phyloP scores from a whole-genome alignment of 2,113 vertebrate genomes.

The Cygnus atratus region DNA sequence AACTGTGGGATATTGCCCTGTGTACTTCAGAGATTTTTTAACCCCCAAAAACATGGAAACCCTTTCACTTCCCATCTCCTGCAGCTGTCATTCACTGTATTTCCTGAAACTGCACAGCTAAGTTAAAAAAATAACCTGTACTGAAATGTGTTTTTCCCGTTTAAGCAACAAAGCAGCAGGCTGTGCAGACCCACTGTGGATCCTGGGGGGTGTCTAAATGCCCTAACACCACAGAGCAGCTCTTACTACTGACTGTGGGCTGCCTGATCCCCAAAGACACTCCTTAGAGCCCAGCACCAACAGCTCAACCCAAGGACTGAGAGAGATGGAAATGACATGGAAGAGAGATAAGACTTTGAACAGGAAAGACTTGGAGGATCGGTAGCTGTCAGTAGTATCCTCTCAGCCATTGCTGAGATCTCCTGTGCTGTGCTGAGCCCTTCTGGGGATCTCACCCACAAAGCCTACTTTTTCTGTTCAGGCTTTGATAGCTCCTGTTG shows the following conservation, averaged over 20 bases:
- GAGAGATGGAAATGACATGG: background rate
- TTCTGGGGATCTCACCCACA: background rate
- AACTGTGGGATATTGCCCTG: background rate
- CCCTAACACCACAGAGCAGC: background rate
- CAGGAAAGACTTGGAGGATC: background rate
- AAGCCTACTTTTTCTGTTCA: background rate
- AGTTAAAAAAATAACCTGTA: background rate
- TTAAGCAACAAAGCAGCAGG: background rate
- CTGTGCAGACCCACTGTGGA: background rate
- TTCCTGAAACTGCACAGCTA: background rate
- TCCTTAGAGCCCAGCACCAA: background rate
- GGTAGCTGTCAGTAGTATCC: too few species aligned
- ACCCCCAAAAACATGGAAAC: background rate
- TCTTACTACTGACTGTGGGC: background rate
- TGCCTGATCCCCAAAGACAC: background rate
- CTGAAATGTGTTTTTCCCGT: background rate
- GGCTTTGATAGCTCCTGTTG: background rate
- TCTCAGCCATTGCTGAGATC: background rate
- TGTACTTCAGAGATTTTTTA: background rate
- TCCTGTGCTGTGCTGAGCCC: background rate
- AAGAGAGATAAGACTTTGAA: background rate
- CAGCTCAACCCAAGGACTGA: too few species aligned
- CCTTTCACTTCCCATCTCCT: background rate
- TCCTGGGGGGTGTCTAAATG: too few species aligned
- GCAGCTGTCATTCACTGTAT: too few species aligned